phyloP scores from a whole-genome alignment of 2,888 invertebrate genomes.

The Lasioglossum villosulum region DNA sequence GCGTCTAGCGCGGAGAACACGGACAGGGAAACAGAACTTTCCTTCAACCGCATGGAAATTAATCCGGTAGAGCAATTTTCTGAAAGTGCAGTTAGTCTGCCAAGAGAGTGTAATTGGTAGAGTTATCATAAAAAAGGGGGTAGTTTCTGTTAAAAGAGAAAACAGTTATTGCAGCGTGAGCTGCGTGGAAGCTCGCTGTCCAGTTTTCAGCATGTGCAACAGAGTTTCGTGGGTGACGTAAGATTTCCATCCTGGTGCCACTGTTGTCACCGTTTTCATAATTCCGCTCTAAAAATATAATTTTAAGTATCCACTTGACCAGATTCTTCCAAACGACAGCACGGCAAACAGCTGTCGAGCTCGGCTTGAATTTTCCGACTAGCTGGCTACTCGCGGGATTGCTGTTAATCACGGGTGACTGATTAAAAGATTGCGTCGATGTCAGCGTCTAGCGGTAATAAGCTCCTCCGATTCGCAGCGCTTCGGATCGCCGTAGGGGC shows the following conservation, averaged over 20 bases:
- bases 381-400: slow-evolving; percentile 29
- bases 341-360: not conserved
- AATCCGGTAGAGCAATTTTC: not conserved
- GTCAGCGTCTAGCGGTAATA: not conserved
- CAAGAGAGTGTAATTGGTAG: not conserved
- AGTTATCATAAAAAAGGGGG: not conserved
- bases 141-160: not conserved
- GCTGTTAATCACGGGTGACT: slow-evolving; percentile 29
- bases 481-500: slow-evolving; percentile 12
- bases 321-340: slow-evolving; percentile 29
- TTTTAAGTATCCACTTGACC: slow-evolving; percentile 52
- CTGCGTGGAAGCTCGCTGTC: not conserved
- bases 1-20: not conserved
- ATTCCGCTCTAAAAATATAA: slow-evolving; percentile 52
- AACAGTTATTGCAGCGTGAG: not conserved
- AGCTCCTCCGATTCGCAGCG: slow-evolving; percentile 49
- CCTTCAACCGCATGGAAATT: not conserved
- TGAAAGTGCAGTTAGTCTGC: not conserved
- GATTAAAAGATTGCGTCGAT: slow-evolving; percentile 26
- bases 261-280: slow-evolving; percentile 23
- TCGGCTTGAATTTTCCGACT: slow-evolving; percentile 44
- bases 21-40: not conserved
- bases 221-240: not conserved
- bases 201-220: not conserved
- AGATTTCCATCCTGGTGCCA: not conserved